These are phyloP conservation scores for Pantherophis guttatus DNA, from an alignment of 2,113 vertebrate genomes.

Conservation along the genomic window DNA sequence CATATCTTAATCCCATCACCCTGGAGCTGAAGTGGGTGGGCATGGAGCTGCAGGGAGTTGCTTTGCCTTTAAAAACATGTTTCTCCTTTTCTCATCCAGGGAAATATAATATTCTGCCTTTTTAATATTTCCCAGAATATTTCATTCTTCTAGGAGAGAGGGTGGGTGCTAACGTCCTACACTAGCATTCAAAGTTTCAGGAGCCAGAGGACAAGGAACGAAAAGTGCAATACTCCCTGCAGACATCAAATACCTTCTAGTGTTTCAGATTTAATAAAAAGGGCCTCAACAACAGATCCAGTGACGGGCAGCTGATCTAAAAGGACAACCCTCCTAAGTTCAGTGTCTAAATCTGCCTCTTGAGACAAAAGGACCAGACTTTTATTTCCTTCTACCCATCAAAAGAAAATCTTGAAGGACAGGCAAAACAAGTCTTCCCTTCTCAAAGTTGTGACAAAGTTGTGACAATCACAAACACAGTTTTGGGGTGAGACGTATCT, in stretches of 20 bases:
- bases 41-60: no score
- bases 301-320: neutral
- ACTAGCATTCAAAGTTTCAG: neutral
- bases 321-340: no score
- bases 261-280: neutral
- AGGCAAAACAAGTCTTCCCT: neutral
- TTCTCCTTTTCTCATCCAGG: no score
- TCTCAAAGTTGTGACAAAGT: neutral
- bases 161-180: no score
- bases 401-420: neutral
- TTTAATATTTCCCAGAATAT: no score
- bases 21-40: no score
- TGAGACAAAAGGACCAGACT: neutral
- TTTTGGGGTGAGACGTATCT: neutral
- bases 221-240: neutral
- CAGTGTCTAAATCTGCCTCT: neutral
- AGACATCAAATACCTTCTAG: neutral
- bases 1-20: no score
- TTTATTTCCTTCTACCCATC: neutral
- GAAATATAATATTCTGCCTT: no score
- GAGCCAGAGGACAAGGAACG: neutral
- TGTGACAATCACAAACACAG: neutral
- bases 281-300: neutral
- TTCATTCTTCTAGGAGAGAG: no score
- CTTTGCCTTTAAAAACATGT: no score